Base-by-base conservation (phyloP, 2,113 vertebrate genomes). In the Cavia aperea region DNA sequence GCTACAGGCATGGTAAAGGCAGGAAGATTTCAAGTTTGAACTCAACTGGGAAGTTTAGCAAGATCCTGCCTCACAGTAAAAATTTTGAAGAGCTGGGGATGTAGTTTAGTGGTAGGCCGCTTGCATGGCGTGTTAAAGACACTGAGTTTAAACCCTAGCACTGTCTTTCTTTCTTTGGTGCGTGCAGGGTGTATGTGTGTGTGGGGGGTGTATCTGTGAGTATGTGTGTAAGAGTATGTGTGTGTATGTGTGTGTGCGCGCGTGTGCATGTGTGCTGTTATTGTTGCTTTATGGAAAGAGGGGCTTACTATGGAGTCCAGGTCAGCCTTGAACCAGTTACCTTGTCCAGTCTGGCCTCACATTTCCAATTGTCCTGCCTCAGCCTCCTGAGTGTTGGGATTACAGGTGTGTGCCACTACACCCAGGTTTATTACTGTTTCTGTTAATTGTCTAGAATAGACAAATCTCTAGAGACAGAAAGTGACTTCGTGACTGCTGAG, bases 401-500 rank as follows among this genome's bases (percentile, higher is more conserved):
- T 26, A 43, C 10, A 58, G 54, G 8, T 5, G 31, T 54, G 18
- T 21, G 12, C 36, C 33, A 36, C 36, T 7, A 21, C 18, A 21
- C 31, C 79, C 19, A 43, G n/a, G 8, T 46, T 46, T 46, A 29
- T 46, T 46, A 29, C 24, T 46, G 13, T 15, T 75, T 26, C 43
- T 75, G 6, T 46, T 26, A 46, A 75, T 13, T 29, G 23, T 75
- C 43, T 43, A 75, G 73, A 26, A 75, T 13, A 46, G 43, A 29
- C 70, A 58, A 62, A 56, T 23, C 23, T 18, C 11, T 0, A 7
- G 46, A 33, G 36, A 36, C 13, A 49, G n/a, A 33, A 56, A 18
- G 36, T 1, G 29, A 56, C 16, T 16, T 0, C 0, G 46, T 13
- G 56, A n/a, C 23, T 18, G 10, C n/a, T 18, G 21, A 73, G 54